Conservation (phyloP, 2,888 invertebrate species). For the Andrena camellia region DNA sequence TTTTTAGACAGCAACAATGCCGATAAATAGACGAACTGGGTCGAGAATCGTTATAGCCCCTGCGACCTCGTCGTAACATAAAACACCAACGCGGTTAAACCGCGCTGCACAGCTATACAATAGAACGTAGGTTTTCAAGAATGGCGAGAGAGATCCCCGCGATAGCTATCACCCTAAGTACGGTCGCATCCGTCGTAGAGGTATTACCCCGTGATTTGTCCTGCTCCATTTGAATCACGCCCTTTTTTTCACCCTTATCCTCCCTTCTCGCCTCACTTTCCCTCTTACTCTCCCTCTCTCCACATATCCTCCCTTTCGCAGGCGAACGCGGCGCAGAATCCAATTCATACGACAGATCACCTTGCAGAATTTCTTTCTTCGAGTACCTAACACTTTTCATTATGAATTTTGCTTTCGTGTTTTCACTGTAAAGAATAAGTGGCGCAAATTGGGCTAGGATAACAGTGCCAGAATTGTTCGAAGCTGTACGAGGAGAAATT, state of each 20-base stretch:
- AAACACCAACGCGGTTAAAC: conserved; percentile 18
- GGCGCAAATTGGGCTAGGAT: background rate
- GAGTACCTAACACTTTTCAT: background rate
- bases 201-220: conserved; percentile 70
- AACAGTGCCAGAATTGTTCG: background rate
- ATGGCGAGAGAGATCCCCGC: conserved; percentile 29
- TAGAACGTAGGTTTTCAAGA: conserved; percentile 34
- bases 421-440: background rate
- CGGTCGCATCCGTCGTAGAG: conserved; percentile 44
- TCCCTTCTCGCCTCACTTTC: background rate
- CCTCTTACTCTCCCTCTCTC: background rate
- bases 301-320: background rate
- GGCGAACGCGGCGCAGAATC: background rate
- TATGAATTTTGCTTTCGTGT: background rate
- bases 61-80: conserved; percentile 17
- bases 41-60: conserved; percentile 32
- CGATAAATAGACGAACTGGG: conserved; percentile 33
- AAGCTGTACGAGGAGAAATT: too few species aligned
- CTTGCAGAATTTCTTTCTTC: background rate
- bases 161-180: conserved; percentile 57
- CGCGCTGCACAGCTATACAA: conserved; percentile 14
- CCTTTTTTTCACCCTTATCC: conserved; percentile 36
- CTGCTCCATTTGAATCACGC: conserved; percentile 41
- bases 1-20: conserved; percentile 16
- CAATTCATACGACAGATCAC: conserved; percentile 30